These are phyloP conservation scores for Diarsia dahlii DNA, from an alignment of 2,888 invertebrate genomes.

Conservation along the genomic window DNA sequence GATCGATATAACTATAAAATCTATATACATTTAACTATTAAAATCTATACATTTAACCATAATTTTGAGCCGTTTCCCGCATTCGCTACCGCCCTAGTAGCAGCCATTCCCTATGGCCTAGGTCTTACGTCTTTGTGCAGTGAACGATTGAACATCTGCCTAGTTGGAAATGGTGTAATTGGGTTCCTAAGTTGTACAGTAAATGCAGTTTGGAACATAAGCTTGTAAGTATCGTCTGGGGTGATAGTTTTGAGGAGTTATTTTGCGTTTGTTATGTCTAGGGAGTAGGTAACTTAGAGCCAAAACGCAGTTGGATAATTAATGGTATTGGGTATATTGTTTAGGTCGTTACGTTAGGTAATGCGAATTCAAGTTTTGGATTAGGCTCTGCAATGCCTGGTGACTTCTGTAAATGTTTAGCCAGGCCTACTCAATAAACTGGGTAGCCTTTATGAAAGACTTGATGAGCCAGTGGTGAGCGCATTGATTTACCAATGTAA, in stretches of 20 bases:
- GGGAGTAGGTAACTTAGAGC: no score
- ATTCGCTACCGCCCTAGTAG: not conserved
- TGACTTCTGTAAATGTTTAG: not conserved
- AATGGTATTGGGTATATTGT: not conserved
- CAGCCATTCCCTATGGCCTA: not conserved
- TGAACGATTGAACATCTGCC: conserved; percentile 44
- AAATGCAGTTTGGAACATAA: conserved; percentile 41
- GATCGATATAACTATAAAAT: no score
- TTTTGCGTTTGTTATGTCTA: conserved; percentile 33
- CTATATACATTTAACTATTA: no score
- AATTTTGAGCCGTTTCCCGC: not conserved
- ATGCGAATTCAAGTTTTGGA: not conserved
- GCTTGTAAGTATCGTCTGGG: conserved; percentile 22
- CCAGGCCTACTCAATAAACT: not conserved
- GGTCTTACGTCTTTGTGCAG: conserved; percentile 28
- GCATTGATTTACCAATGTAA: not conserved
- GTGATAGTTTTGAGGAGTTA: conserved; percentile 21
- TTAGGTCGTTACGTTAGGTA: not conserved
- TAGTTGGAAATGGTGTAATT: conserved; percentile 49
- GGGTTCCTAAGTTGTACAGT: conserved; percentile 44
- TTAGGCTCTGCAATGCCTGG: not conserved
- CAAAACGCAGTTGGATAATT: not conserved
- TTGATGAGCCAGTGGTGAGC: not conserved
- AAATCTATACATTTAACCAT: no score
- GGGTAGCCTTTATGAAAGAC: not conserved